Evolutionary conservation across 2,113 vertebrate genomes (phyloP), one percentile per base, ranked within the genome.

Genomic region (Ceratotherium simum): DNA sequence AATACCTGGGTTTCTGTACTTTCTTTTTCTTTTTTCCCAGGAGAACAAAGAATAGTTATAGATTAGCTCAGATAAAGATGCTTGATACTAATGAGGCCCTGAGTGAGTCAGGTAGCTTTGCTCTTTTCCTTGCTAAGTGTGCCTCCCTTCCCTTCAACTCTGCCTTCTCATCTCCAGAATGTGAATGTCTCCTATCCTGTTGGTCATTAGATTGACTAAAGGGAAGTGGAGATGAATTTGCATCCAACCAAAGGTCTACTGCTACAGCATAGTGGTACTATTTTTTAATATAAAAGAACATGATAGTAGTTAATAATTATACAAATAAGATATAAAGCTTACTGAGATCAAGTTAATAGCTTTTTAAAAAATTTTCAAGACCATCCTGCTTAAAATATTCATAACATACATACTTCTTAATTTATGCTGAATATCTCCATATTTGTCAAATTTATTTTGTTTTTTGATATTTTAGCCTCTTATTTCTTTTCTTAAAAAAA

Each of bases 11-110:
- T 72, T 97, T 95, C 36, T 80, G 3, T 79, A 64, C 23, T 13
- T 85, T 95, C 89, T 94, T 96, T 95, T 95, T 0, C 51, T 51
- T n/a, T 94, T 95, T 79, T 12, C 29, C 87, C 33, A 70, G 8
- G 20, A 93, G 42, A 89, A 93, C 39, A 83, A 91, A 95, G 9
- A 62, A 65, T 67, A 54, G 25, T 58, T 75, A 69, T 0, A 67
- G 46, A 86, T 60, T 65, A 75, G 39, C 13, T 95, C 33, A 80
- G 69, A 33, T 75, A 86, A 90, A 97, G 51, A 72, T 54, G 3
- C 23, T 18, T 17, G 11, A 8, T 70, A 42, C 94, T 86, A 62
- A 65, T 5, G 42, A 87, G 33, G 13, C 33, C 16, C 16, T 64
- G 36, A 31, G 10, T 60, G 14, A 20, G n/a, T 31, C 27, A 75